Conservation (phyloP, 2,888 invertebrate species). For the Pristionchus mayeri region DNA sequence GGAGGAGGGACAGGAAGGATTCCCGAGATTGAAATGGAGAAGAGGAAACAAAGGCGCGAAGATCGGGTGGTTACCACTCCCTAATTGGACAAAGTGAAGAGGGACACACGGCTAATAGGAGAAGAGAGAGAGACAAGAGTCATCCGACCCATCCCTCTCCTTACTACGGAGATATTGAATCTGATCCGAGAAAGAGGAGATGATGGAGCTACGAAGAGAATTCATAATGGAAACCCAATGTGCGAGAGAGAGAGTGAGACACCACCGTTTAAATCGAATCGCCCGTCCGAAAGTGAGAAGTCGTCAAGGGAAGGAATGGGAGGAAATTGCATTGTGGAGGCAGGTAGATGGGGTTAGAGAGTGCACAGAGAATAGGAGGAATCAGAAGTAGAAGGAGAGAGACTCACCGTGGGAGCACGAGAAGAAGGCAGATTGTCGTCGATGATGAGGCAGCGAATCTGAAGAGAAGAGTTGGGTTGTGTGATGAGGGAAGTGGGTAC, state of each 20-base stretch:
- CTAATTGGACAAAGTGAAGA: slow-evolving; percentile 13
- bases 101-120: slow-evolving; percentile 24
- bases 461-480: slow-evolving; percentile 14
- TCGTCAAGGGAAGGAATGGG: not conserved
- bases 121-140: not conserved
- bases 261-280: slow-evolving; percentile 14
- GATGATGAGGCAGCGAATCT: not conserved
- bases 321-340: slow-evolving; percentile 22
- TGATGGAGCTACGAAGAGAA: slow-evolving; percentile 26
- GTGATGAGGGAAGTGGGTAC: not conserved
- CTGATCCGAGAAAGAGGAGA: slow-evolving; percentile 34
- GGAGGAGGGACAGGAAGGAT: not conserved
- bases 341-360: slow-evolving; percentile 21
- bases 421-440: not conserved
- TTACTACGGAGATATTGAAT: slow-evolving; percentile 42
- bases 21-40: slow-evolving; percentile 14
- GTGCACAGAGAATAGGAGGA: not conserved
- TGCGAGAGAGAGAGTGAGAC: too few species aligned
- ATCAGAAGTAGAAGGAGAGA: not conserved
- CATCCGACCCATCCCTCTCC: slow-evolving; percentile 28
- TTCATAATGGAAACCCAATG: slow-evolving; percentile 32
- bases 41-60: not conserved
- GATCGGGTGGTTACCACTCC: not conserved
- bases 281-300: slow-evolving; percentile 26
- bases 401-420: slow-evolving; percentile 12